A percentile compares a stretch with the other conserved stretches of the same genome.
Evolutionary conservation across 92 coral and sea anemone species (phyloP).

Genomic region (Phenganax stokvisi): DNA sequence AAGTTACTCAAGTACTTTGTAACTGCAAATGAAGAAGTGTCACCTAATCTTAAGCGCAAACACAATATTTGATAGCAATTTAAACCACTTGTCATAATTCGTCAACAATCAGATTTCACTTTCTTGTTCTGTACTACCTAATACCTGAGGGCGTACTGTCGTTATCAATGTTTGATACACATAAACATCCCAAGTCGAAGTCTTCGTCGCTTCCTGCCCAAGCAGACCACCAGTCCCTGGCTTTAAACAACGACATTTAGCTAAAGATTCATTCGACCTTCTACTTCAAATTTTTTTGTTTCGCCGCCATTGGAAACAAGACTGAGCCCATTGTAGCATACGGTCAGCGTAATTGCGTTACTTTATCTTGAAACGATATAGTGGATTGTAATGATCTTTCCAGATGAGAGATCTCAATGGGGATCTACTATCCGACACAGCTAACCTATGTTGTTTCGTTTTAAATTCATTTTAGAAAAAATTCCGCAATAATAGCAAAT

Average conservation of each 20-base stretch:
- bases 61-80: not conserved
- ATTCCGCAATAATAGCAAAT: no score
- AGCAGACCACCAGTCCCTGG: slow-evolving; percentile 99
- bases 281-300: slow-evolving; percentile 6
- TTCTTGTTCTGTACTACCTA: not conserved
- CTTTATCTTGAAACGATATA: not conserved
- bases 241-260: slow-evolving; percentile 99
- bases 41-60: no score
- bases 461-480: no score
- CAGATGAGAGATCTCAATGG: no score
- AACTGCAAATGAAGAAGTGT: not conserved
- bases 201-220: slow-evolving; percentile 97
- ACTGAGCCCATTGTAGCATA: slow-evolving; percentile 6
- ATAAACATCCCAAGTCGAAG: slow-evolving; percentile 90
- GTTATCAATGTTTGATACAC: slow-evolving; percentile 90
- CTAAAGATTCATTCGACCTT: not conserved
- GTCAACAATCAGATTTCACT: no score
- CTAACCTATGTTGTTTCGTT: no score
- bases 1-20: not conserved
- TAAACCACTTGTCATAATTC: not conserved
- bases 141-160: slow-evolving; percentile 65
- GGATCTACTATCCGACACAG: no score
- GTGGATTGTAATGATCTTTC: not conserved
- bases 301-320: slow-evolving; percentile 45
- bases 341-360: not conserved